A percentile compares a stretch with the other conserved stretches of the same genome.
These are phyloP conservation scores for Menura novaehollandiae DNA, from an alignment of 2,113 vertebrate genomes.

Conservation along the genomic window DNA sequence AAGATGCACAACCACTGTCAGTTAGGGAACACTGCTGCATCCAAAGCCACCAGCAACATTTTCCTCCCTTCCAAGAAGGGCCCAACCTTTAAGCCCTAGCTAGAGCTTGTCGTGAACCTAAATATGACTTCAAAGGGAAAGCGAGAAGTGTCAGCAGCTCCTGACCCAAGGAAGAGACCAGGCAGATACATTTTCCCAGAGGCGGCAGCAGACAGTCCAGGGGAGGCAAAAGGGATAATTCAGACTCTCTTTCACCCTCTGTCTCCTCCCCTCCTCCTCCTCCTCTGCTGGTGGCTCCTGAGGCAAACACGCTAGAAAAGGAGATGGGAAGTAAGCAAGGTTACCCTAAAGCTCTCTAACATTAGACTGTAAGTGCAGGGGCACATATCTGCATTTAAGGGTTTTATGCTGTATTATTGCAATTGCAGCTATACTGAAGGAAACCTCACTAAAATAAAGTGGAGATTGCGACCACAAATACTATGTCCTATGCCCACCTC, in stretches of 20 bases:
- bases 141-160: slow-evolving; percentile 41
- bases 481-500: background rate
- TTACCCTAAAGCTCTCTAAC: background rate
- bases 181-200: slow-evolving; percentile 58
- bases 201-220: background rate
- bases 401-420: background rate
- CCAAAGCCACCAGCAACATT: background rate
- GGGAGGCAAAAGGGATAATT: slow-evolving; percentile 7
- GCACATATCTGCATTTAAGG: background rate
- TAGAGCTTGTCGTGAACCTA: slow-evolving; percentile 54
- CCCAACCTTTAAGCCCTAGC: slow-evolving; percentile 49
- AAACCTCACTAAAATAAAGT: background rate
- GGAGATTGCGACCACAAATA: background rate
- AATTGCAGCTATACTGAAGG: background rate
- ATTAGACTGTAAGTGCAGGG: background rate
- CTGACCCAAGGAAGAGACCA: slow-evolving; percentile 54
- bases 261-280: background rate
- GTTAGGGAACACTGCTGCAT: background rate
- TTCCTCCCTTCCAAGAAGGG: slow-evolving; percentile 21
- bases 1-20: background rate
- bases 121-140: slow-evolving; percentile 76
- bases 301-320: background rate
- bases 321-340: background rate
- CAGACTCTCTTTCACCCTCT: background rate
- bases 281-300: background rate